phyloP scores from a whole-genome alignment of 2,797 vertebrate species.

The Pteronotus mesoamericanus region DNA sequence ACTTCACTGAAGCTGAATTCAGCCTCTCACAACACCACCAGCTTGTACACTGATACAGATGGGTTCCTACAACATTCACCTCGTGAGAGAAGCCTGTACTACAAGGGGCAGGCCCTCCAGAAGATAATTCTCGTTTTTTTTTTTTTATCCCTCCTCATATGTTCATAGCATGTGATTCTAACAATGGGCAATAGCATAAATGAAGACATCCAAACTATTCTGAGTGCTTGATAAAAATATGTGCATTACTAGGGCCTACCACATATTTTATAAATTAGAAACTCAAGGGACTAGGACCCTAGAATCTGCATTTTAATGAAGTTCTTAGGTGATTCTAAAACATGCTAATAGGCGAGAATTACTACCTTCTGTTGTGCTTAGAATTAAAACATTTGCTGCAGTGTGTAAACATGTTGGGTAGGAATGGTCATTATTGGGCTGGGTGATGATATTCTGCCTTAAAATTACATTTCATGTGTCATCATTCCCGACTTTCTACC shows the following conservation, averaged over 20 bases:
- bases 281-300: not conserved
- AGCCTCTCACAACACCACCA: not conserved
- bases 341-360: not conserved
- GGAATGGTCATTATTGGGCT: not conserved
- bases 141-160: not conserved
- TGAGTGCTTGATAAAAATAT: constrained; percentile 8
- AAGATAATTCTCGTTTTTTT: not conserved
- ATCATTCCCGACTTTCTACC: not conserved
- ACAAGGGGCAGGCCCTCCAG: not conserved
- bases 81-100: not conserved
- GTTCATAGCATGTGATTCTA: constrained; percentile 2
- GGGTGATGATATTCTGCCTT: not conserved
- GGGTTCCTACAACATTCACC: not conserved
- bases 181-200: not conserved
- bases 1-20: not conserved
- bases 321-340: constrained; percentile 23
- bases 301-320: constrained; percentile 19
- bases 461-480: not conserved
- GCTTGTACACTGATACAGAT: not conserved
- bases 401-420: not conserved
- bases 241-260: not conserved
- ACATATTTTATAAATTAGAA: not conserved
- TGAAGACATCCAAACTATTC: not conserved
- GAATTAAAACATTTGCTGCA: constrained; percentile 24
- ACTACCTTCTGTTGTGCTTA: not conserved